Evolutionary conservation across 2,888 invertebrate genomes (phyloP), one percentile per base, ranked within the genome.

Genomic region (Epicampocera succincta): DNA sequence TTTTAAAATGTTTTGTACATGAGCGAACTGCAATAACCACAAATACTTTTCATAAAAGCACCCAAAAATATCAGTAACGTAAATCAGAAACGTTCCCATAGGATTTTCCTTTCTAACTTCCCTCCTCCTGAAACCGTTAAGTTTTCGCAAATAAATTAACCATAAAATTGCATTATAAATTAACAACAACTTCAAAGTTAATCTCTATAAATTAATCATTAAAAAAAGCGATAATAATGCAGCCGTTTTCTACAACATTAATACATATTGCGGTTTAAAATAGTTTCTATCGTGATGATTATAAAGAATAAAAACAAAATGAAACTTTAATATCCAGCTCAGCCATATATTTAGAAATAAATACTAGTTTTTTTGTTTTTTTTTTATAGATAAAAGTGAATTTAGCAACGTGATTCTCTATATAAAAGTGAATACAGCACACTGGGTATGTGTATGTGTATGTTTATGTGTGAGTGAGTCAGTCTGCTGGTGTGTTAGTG

Each of bases 321-420:
- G 8, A 3, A 13, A 46, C 63, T 78, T 82, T 82, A 54, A 74
- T 74, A 77, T 69, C n/a, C 42, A 65, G 71, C 66, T 77, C 68
- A 81, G 50, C 46, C 63, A 76, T 61, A 76, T 73, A 54, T 33
- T 63, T 52, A 44, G 46, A 44, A 33, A 48, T 60, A 19, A 17
- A 52, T 17, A 25, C 8, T 40, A 9, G 19, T 44, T 9, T n/a
- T 21, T 58, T 13, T 1, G 12, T 40, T 1, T 13, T 44, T 9
- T n/a, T 21, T 58, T 13, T 1, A 15, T 46, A 29, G 61, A 9
- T 42, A 52, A 61, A 60, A 72, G 40, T 61, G 29, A 21, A 71
- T 50, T 17, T 60, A 50, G 13, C 40, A 21, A 38, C 40, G 17
- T 25, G 50, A 4, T 12, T n/a, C 50, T 46, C 6, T 50, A 13